Evolutionary conservation across 2,888 invertebrate species (phyloP).

Genomic region (Ditula angustiorana): DNA sequence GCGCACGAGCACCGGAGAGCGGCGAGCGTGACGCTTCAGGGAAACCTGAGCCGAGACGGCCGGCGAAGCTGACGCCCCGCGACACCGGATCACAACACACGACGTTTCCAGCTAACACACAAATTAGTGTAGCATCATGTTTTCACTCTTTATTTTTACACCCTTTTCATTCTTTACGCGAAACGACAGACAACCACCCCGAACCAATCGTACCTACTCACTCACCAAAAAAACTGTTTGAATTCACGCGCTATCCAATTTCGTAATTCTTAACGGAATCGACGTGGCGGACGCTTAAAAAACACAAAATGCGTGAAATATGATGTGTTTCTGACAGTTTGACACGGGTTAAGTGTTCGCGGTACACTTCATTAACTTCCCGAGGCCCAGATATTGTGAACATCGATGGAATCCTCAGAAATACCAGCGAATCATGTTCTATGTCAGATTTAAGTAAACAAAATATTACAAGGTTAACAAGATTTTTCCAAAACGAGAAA

Average conservation of each 20-base stretch:
- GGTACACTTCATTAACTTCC: conserved; percentile 78
- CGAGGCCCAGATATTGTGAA: conserved; percentile 59
- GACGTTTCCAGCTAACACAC: conserved; percentile 74
- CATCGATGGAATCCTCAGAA: conserved; percentile 50
- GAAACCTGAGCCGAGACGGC: conserved; percentile 69
- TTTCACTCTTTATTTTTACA: conserved; percentile 69
- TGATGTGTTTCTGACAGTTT: conserved; percentile 80
- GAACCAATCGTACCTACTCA: conserved; percentile 38
- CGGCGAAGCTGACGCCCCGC: conserved; percentile 48
- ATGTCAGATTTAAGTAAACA: conserved; percentile 46
- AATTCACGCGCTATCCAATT: conserved; percentile 51
- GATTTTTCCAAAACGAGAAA: too few species aligned
- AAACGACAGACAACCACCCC: conserved; percentile 62
- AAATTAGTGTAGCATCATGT: conserved; percentile 81
- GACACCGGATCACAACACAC: conserved; percentile 76
- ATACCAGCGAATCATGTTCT: conserved; percentile 47
- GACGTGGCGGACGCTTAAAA: conserved; percentile 67
- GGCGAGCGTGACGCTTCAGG: conserved; percentile 79
- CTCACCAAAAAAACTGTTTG: conserved; percentile 46
- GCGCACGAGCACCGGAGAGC: conserved; percentile 65
- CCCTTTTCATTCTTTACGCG: conserved; percentile 65
- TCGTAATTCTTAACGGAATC: conserved; percentile 63
- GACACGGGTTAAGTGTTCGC: conserved; percentile 78
- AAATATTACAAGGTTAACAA: background rate
- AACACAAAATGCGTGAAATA: conserved; percentile 70